A percentile compares a stretch with the other conserved stretches of the same genome.
These are phyloP conservation scores for Parus major DNA, from an alignment of 2,113 vertebrate genomes.

Conservation along the genomic window DNA sequence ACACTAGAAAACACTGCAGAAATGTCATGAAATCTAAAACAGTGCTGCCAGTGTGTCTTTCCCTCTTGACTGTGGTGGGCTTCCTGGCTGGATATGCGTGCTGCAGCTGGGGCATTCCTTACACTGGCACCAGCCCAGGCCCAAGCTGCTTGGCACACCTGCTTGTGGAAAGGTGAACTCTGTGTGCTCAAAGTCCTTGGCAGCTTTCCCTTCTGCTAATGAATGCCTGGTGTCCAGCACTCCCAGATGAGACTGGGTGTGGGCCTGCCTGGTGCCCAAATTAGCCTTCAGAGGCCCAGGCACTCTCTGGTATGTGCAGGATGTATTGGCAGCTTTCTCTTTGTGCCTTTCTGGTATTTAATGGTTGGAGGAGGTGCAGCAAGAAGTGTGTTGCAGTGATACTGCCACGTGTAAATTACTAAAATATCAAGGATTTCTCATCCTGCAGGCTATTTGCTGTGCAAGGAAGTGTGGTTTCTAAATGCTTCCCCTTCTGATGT, in stretches of 20 bases:
- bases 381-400: not conserved
- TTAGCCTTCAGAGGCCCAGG: not conserved
- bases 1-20: not conserved
- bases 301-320: accelerated
- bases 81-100: not conserved
- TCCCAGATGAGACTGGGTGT: not conserved
- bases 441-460: not conserved
- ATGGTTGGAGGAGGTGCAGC: not conserved
- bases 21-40: not conserved
- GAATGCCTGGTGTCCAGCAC: not conserved
- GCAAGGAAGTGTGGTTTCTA: not conserved
- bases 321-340: not conserved
- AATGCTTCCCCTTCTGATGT: not conserved
- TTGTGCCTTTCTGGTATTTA: not conserved
- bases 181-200: not conserved
- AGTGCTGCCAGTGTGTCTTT: not conserved
- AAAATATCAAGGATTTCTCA: not conserved
- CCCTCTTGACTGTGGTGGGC: not conserved
- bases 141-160: not conserved
- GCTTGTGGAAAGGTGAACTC: not conserved
- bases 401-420: not conserved
- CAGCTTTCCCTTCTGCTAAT: not conserved
- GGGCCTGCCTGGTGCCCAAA: not conserved
- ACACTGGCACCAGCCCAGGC: not conserved
- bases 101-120: not conserved